Evolutionary conservation across 2,888 invertebrate species (phyloP).

Genomic region (Cylindroiulus punctatus): DNA sequence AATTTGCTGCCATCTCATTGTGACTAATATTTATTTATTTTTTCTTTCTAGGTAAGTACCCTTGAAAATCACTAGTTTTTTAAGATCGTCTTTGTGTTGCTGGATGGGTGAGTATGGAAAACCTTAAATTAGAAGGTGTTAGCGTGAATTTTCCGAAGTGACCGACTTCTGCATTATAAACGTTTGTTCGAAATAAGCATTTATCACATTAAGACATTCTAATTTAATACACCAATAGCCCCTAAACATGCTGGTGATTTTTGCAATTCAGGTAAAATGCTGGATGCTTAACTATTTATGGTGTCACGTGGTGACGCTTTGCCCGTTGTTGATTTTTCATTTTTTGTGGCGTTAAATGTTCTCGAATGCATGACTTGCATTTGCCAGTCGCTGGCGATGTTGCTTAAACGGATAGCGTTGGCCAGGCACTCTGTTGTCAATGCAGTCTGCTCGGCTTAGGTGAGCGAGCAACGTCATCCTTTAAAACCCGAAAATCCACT

Average conservation of each 20-base stretch:
- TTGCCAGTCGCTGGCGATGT: constrained; percentile 8
- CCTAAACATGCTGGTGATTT: too few species aligned
- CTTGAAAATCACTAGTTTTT: not conserved
- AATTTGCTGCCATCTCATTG: not conserved
- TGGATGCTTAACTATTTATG: too few species aligned
- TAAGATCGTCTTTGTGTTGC: not conserved
- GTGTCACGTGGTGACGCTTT: not conserved
- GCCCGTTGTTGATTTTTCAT: not conserved
- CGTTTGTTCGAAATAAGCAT: too few species aligned
- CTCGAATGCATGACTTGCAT: constrained; percentile 11
- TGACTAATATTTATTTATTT: not conserved
- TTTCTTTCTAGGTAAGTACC: not conserved
- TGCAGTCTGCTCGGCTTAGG: constrained; percentile 29
- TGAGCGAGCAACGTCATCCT: not conserved
- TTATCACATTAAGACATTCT: too few species aligned
- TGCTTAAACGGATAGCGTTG: constrained; percentile 17
- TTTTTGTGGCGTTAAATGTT: not conserved
- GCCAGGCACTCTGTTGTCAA: constrained; percentile 29
- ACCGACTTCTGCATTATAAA: too few species aligned
- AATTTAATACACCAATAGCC: too few species aligned
- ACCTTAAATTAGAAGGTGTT: too few species aligned
- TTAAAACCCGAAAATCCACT: constrained; percentile 33
- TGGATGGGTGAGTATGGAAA: not conserved
- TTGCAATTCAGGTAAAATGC: too few species aligned
- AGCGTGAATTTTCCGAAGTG: too few species aligned